A percentile compares a stretch with the other conserved stretches of the same genome.
Conservation (phyloP, 2,888 invertebrate species). For the Aleiodes testaceus region DNA sequence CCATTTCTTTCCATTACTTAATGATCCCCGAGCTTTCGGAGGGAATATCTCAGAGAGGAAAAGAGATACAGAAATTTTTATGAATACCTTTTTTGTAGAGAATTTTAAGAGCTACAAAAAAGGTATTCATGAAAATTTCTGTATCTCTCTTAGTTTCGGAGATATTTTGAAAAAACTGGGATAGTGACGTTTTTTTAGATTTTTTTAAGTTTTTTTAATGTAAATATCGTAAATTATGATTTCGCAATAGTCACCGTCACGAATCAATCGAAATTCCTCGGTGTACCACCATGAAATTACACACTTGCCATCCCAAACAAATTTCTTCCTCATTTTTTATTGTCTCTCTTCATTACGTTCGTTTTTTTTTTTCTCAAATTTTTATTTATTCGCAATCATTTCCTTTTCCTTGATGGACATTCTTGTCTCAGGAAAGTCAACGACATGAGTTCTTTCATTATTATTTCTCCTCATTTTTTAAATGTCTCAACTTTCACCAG, state of each 20-base stretch:
- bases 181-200: background rate
- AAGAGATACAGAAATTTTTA: too few relatives aligned
- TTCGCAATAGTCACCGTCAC: slow-evolving; percentile 4
- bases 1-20: slow-evolving; percentile 2
- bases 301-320: too few relatives aligned
- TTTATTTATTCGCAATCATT: background rate
- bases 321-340: too few relatives aligned
- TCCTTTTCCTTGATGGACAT: slow-evolving; percentile 11
- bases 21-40: too few relatives aligned
- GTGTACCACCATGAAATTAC: slow-evolving; percentile 18
- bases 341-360: background rate
- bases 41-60: too few relatives aligned
- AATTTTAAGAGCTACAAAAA: too few relatives aligned
- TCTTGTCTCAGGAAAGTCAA: background rate
- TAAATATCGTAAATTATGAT: background rate
- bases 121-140: too few relatives aligned
- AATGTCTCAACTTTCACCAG: slow-evolving; percentile 8
- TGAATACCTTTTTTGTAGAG: too few relatives aligned
- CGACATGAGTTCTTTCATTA: background rate
- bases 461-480: background rate
- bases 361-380: background rate
- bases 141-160: too few relatives aligned
- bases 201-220: background rate
- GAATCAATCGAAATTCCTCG: slow-evolving; percentile 23
- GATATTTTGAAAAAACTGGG: too few relatives aligned